Evolutionary conservation across 2,888 invertebrate species (phyloP).

Genomic region (Linnaemya tessellans): DNA sequence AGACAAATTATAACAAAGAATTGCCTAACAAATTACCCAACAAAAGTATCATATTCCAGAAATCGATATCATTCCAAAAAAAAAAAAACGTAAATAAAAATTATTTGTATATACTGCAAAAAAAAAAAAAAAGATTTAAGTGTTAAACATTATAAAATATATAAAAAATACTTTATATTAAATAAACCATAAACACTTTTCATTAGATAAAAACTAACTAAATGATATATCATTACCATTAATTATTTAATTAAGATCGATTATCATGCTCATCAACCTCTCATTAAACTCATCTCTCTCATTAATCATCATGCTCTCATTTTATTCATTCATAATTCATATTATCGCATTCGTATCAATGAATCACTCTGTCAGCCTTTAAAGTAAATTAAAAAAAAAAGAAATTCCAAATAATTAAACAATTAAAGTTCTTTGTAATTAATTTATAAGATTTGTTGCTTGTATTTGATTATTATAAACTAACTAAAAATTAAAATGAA

Average conservation of each 20-base stretch:
- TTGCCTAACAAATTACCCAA: slow-evolving; percentile 27
- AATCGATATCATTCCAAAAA: slow-evolving; percentile 41
- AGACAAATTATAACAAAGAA: slow-evolving; percentile 23
- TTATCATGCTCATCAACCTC: slow-evolving; percentile 5
- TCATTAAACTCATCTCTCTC: slow-evolving; percentile 4
- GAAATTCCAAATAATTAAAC: slow-evolving; percentile 24
- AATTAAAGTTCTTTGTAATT: slow-evolving; percentile 25
- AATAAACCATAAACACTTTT: slow-evolving; percentile 25
- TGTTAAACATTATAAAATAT: slow-evolving; percentile 59
- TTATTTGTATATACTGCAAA: slow-evolving; percentile 55
- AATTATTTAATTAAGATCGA: not conserved
- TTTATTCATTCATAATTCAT: not conserved
- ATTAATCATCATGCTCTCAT: not conserved
- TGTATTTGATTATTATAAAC: slow-evolving; percentile 35
- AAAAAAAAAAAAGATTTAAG: slow-evolving; percentile 38
- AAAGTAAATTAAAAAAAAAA: slow-evolving; percentile 24
- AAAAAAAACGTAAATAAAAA: slow-evolving; percentile 22
- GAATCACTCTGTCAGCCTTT: slow-evolving; percentile 71
- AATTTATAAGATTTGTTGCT: slow-evolving; percentile 64
- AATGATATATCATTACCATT: slow-evolving; percentile 2
- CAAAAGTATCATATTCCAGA: slow-evolving; percentile 43
- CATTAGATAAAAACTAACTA: slow-evolving; percentile 4
- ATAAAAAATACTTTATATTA: too few species aligned
- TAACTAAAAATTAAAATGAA: slow-evolving; percentile 21
- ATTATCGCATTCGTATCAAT: slow-evolving; percentile 29